Conservation (phyloP, 2,113 vertebrate species). For the Pseudolaguvia tuberculata region DNA sequence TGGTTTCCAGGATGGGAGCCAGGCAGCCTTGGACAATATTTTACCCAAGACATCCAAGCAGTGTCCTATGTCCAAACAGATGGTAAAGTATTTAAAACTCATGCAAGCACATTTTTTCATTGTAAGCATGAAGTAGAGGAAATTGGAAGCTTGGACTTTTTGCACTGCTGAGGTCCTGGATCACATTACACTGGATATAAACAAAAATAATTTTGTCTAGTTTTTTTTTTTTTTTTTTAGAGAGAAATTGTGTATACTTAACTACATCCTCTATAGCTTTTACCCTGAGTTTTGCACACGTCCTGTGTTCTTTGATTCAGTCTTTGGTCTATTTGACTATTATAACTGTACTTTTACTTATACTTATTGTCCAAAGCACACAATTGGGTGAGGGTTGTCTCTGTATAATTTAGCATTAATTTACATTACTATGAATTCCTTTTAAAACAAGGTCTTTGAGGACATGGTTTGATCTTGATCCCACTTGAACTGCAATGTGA, state of each 20-base stretch:
- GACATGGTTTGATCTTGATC: background rate
- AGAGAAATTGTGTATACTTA: background rate
- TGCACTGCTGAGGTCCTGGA: background rate
- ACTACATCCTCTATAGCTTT: background rate
- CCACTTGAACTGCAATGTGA: background rate
- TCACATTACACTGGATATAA: background rate
- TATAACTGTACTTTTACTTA: background rate
- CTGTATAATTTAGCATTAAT: background rate
- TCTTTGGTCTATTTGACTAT: background rate
- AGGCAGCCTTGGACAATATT: constrained; percentile 51
- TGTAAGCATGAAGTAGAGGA: constrained; percentile 3
- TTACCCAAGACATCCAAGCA: constrained; percentile 61
- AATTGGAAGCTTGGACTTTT: background rate
- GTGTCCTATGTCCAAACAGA: constrained; percentile 58
- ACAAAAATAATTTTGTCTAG: background rate
- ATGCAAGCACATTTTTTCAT: background rate
- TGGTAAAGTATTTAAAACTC: constrained; percentile 51
- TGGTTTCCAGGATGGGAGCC: constrained; percentile 59
- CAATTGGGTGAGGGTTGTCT: background rate
- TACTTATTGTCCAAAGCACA: background rate
- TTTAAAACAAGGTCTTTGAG: background rate
- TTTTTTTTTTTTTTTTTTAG: background rate
- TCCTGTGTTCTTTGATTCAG: background rate
- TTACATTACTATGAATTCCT: no score
- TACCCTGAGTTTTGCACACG: background rate